Evolutionary conservation across 2,888 invertebrate species (phyloP).

Genomic region (Brachypterus glaber): DNA sequence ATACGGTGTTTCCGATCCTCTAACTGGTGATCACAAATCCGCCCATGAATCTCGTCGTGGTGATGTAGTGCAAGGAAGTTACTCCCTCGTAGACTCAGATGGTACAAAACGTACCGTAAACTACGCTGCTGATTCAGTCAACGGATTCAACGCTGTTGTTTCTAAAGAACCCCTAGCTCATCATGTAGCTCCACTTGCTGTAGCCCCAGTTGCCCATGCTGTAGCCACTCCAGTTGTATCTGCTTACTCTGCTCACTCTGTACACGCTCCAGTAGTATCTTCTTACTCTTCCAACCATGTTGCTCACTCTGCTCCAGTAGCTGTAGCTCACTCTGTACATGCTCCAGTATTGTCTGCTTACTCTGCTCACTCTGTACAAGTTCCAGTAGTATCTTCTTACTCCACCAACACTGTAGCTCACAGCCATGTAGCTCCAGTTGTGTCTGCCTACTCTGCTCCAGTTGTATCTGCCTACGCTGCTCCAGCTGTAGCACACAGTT

Average conservation of each 20-base stretch:
- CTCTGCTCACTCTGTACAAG: not conserved
- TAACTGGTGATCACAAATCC: constrained; percentile 45
- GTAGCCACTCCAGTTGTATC: constrained; percentile 12
- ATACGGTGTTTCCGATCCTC: constrained; percentile 28
- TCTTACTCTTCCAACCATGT: constrained; percentile 17
- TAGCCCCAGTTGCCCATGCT: constrained; percentile 28
- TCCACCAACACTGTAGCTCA: constrained; percentile 12
- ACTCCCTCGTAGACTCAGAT: constrained; percentile 45
- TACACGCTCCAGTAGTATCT: constrained; percentile 21
- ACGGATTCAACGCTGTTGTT: constrained; percentile 47
- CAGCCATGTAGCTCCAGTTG: constrained; percentile 10
- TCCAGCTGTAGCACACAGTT: constrained; percentile 9
- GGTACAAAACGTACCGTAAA: constrained; percentile 45
- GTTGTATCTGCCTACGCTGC: constrained; percentile 16
- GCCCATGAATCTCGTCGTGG: constrained; percentile 46
- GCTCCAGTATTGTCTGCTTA: constrained; percentile 5
- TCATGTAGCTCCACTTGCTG: constrained; percentile 29
- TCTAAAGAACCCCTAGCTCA: constrained; percentile 39
- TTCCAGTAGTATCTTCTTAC: constrained; percentile 2
- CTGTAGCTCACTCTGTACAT: constrained; percentile 18
- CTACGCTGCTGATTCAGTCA: constrained; percentile 45
- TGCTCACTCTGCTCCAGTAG: constrained; percentile 17
- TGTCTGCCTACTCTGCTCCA: constrained; percentile 9
- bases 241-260: constrained; percentile 25
- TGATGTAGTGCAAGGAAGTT: constrained; percentile 44